Percentiles rank a stretch among this genome's conserved stretches.
These are phyloP conservation scores for Potamarius usumacintae DNA, from an alignment of 2,113 vertebrate species.

Conservation along the genomic window DNA sequence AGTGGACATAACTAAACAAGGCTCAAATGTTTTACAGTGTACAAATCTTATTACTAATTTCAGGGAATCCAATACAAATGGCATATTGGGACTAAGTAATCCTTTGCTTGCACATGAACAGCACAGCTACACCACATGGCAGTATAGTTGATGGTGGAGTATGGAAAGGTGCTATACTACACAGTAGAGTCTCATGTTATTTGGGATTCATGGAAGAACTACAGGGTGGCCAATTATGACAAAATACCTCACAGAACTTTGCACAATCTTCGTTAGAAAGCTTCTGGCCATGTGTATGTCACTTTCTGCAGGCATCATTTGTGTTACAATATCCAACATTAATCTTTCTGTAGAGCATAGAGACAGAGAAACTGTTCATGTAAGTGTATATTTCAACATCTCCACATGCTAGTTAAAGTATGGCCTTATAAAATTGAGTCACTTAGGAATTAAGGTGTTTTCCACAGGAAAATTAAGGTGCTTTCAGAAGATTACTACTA, in stretches of 20 bases:
- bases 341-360: constrained; percentile 66
- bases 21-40: background rate
- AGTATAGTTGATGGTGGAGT: constrained; percentile 14
- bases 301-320: constrained; percentile 77
- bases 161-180: background rate
- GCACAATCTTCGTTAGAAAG: constrained; percentile 86
- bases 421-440: background rate
- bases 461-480: background rate
- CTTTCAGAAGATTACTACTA: background rate
- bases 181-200: constrained; percentile 7
- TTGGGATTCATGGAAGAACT: background rate
- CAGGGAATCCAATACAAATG: constrained; percentile 14
- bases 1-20: too few species aligned
- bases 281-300: constrained; percentile 79
- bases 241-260: constrained; percentile 85
- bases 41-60: background rate
- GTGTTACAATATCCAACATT: constrained; percentile 77
- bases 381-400: constrained; percentile 1
- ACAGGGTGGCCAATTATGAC: constrained; percentile 26
- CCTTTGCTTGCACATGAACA: constrained; percentile 23
- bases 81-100: constrained; percentile 32
- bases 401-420: background rate
- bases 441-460: background rate
- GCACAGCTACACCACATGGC: constrained; percentile 24
- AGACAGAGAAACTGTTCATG: constrained; percentile 17